These are phyloP conservation scores for Heliconius nattereri DNA, from an alignment of 1,140 invertebrate species.

Conservation along the genomic window DNA sequence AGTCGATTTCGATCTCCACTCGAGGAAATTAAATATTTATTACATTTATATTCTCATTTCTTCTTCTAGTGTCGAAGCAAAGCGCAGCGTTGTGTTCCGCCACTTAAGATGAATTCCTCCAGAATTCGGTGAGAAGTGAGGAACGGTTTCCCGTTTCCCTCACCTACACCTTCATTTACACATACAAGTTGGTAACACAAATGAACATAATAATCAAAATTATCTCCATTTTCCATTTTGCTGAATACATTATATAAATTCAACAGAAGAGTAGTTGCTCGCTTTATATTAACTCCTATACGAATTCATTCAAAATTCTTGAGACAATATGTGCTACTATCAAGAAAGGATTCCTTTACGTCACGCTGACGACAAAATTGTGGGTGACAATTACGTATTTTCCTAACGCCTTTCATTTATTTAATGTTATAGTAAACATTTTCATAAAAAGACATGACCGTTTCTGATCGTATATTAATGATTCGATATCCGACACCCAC, in stretches of 20 bases:
- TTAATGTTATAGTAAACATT: neutral
- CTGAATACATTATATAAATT: neutral
- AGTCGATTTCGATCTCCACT: too few species aligned
- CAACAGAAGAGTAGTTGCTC: neutral
- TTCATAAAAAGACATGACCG: neutral
- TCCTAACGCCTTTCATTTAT: neutral
- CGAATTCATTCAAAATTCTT: slow-evolving; percentile 1
- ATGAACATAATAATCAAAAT: neutral
- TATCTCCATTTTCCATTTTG: neutral
- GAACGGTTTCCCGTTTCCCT: too few species aligned
- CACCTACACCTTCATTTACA: too few species aligned
- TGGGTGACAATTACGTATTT: slow-evolving; percentile 18
- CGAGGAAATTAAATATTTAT: too few species aligned
- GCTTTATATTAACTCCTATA: neutral
- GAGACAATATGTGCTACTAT: slow-evolving; percentile 19
- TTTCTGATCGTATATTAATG: neutral
- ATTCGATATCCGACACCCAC: neutral
- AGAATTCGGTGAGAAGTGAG: too few species aligned
- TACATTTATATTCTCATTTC: too few species aligned
- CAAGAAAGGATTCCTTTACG: slow-evolving; percentile 21
- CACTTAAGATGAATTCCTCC: too few species aligned
- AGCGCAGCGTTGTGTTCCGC: too few species aligned
- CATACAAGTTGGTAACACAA: too few species aligned
- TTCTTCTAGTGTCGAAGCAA: too few species aligned
- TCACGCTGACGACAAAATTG: slow-evolving; percentile 23